phyloP scores from a whole-genome alignment of 2,797 vertebrate species.

The Enteromius mattozi region DNA sequence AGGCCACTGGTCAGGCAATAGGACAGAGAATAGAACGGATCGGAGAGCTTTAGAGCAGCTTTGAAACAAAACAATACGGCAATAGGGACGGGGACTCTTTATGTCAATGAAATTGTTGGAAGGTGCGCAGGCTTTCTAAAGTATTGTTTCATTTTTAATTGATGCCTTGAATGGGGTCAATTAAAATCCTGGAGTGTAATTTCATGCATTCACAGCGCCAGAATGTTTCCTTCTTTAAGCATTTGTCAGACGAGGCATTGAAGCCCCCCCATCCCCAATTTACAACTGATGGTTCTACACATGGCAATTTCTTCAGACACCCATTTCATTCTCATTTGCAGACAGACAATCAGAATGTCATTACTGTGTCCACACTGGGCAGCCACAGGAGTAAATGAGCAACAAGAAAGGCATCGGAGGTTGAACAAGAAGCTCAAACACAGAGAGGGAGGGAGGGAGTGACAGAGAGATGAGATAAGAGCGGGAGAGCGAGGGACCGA shows the following conservation, averaged over 20 bases:
- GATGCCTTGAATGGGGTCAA: constrained; percentile 83
- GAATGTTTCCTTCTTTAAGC: constrained; percentile 74
- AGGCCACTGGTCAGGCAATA: constrained; percentile 53
- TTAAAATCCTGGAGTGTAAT: constrained; percentile 79
- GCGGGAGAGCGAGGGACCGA: constrained; percentile 64
- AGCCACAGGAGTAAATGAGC: constrained; percentile 92
- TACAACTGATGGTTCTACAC: constrained; percentile 81
- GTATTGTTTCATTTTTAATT: constrained; percentile 70
- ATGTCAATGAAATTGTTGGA: constrained; percentile 69
- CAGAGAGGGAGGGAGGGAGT: background rate
- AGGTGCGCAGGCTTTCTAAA: constrained; percentile 70
- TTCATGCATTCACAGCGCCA: constrained; percentile 73
- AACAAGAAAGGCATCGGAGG: constrained; percentile 83
- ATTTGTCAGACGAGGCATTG: constrained; percentile 71
- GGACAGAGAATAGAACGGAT: constrained; percentile 58
- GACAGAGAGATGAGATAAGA: constrained; percentile 42
- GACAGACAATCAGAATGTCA: constrained; percentile 98
- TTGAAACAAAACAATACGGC: constrained; percentile 66
- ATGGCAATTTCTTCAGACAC: constrained; percentile 85
- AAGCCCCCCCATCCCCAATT: constrained; percentile 69
- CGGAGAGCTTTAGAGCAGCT: constrained; percentile 66
- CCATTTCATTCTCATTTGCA: constrained; percentile 99
- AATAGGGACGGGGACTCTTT: constrained; percentile 69
- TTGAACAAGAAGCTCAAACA: constrained; percentile 68
- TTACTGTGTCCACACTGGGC: constrained; percentile 91